Base-by-base conservation (phyloP, 2,888 invertebrate genomes). In the Drosophila cognata region DNA sequence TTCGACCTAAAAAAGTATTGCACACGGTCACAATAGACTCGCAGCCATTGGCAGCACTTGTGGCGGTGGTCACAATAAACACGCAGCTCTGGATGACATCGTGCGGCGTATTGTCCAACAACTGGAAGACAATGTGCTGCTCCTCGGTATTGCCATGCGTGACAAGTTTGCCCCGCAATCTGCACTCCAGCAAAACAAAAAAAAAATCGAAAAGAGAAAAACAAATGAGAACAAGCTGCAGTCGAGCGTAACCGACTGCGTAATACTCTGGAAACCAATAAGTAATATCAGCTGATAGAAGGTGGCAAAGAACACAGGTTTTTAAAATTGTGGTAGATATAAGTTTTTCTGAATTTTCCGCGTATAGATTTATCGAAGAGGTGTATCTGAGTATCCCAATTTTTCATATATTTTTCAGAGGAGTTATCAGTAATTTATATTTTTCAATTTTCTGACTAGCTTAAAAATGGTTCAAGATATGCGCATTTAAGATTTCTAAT, bases 11-110 rank as follows among this genome's bases (percentile, higher is more conserved):
- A 62, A 84, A 91, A 55, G 86, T 90, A 53, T 91, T 87, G 72
- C 92, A 91, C 25, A 83, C 78, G n/a, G 87, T 90, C 61, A 81
- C 79, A 77, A 91, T 92, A 25, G 81, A 77, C 73, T 92, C 91
- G 55, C 91, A 91, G 68, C 83, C 81, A n/a, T 81, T 86, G 35
- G 85, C 84, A 35, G 62, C 69, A 62, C 72, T 46, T 25, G 25
- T 25, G 46, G 46, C 25, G 16, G 2, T 74, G 71, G 80, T 77
- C 28, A 91, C 66, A 64, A 86, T 85, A 79, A 91, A 92, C 51
- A 88, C 91, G 77, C 91, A 91, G 68, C 82, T 88, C 75, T 91
- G 92, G 51, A 91, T 90, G 59, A 92, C 84, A 65, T 92, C 91
- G 65, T 87, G 79, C 21, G 79, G 79, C 6, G 92, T 92, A 68